These are phyloP conservation scores for Zaprionus lineosus DNA, from an alignment of 2,888 invertebrate genomes.

Conservation along the genomic window DNA sequence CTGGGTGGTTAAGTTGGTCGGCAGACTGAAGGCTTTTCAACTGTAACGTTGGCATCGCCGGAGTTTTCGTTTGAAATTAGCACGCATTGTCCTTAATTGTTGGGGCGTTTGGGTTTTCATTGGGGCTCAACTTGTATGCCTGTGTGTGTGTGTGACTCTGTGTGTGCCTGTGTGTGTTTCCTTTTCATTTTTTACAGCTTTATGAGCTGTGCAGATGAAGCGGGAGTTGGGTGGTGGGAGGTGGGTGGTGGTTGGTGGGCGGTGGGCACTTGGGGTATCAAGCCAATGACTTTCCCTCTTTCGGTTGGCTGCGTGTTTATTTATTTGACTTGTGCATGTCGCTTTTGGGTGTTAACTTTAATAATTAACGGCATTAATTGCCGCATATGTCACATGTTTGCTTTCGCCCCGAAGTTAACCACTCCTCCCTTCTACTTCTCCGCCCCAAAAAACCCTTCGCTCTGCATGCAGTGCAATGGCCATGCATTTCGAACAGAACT, in stretches of 20 bases:
- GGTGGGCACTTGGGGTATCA: slow-evolving; percentile 19
- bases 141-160: background rate
- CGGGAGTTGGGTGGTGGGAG: background rate
- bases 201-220: background rate
- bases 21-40: slow-evolving; percentile 31
- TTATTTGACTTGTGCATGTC: slow-evolving; percentile 79
- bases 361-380: slow-evolving; percentile 78
- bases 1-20: background rate
- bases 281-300: slow-evolving; percentile 53
- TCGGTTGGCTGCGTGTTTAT: slow-evolving; percentile 68
- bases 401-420: slow-evolving; percentile 39
- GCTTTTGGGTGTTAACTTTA: slow-evolving; percentile 78
- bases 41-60: slow-evolving; percentile 1
- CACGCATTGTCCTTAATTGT: slow-evolving; percentile 75
- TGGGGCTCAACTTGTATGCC: slow-evolving; percentile 8
- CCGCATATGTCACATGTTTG: slow-evolving; percentile 78
- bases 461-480: slow-evolving; percentile 19
- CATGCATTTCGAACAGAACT: slow-evolving; percentile 51
- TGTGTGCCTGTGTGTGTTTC: background rate
- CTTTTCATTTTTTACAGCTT: background rate
- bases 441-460: too few relatives aligned
- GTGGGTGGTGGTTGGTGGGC: background rate
- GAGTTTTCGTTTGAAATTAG: slow-evolving; percentile 64
- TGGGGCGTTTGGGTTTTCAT: slow-evolving; percentile 57
- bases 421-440: background rate